These are phyloP conservation scores for Rhinolophus sinicus DNA, from an alignment of 2,113 vertebrate species.

Conservation along the genomic window DNA sequence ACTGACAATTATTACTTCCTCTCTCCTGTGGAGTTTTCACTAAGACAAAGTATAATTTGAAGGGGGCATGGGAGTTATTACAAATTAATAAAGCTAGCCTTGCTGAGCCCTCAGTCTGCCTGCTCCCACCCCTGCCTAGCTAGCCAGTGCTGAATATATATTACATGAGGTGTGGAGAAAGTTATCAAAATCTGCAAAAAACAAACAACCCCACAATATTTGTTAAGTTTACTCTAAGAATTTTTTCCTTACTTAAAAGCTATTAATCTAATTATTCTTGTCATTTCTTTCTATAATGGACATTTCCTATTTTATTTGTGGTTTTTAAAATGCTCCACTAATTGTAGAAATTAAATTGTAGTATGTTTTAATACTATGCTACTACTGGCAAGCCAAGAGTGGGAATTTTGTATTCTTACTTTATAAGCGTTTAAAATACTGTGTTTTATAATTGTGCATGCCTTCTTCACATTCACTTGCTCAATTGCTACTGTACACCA, in stretches of 20 bases:
- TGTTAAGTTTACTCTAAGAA: neutral
- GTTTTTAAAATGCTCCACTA: conserved; percentile 57
- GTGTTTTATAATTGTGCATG: neutral
- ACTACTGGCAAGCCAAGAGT: neutral
- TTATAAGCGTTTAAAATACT: neutral
- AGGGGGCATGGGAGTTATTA: fast-evolving
- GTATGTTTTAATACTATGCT: neutral
- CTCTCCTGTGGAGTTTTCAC: neutral
- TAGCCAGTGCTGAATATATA: neutral
- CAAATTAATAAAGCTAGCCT: neutral
- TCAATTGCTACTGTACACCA: neutral
- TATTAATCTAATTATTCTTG: conserved; percentile 35
- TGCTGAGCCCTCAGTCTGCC: no score
- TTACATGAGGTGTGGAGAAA: neutral
- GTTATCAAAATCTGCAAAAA: neutral
- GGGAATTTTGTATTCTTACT: neutral
- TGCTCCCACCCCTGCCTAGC: neutral
- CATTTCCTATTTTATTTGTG: conserved; percentile 65
- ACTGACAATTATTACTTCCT: neutral
- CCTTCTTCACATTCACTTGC: fast-evolving
- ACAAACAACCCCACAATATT: neutral
- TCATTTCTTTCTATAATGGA: conserved; percentile 32
- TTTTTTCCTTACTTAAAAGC: conserved; percentile 5
- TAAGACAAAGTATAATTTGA: neutral
- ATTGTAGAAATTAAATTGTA: conserved; percentile 30